A percentile compares a stretch with the other conserved stretches of the same genome.
Evolutionary conservation across 2,888 invertebrate genomes (phyloP).

Genomic region (Sepioteuthis lessoniana): DNA sequence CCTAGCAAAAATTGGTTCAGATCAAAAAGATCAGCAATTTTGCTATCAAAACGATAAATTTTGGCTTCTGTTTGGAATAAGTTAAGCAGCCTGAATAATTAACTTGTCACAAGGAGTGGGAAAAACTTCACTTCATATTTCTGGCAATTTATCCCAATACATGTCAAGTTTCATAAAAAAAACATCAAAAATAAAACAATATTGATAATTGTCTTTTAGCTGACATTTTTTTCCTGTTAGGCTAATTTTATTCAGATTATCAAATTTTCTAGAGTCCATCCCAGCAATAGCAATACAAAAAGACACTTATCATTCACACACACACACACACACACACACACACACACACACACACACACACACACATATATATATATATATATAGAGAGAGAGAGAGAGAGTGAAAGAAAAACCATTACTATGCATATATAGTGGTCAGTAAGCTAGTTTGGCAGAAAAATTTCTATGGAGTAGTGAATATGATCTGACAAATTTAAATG

Average conservation of each 20-base stretch:
- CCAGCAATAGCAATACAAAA: background rate
- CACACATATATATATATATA: background rate
- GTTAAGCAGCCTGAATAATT: background rate
- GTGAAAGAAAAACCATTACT: too few relatives aligned
- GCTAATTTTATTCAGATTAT: background rate
- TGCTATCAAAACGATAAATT: background rate
- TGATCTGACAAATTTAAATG: too few relatives aligned
- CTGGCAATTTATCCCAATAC: background rate
- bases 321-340: too few relatives aligned
- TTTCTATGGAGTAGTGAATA: too few relatives aligned
- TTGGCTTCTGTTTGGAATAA: constrained; percentile 1
- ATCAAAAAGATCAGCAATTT: background rate
- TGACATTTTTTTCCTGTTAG: background rate
- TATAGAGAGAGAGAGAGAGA: too few relatives aligned
- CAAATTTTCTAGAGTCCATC: background rate
- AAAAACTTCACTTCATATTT: constrained; percentile 8
- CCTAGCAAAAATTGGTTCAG: background rate
- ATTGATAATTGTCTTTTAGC: constrained; percentile 1
- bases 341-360: too few relatives aligned
- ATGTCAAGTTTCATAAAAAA: constrained; percentile 4
- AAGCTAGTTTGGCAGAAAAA: too few relatives aligned
- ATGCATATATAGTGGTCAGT: too few relatives aligned
- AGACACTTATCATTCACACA: background rate
- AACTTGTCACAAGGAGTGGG: background rate
- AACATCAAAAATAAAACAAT: background rate